phyloP scores from a whole-genome alignment of 2,797 vertebrate species.

The Arvicola amphibius region DNA sequence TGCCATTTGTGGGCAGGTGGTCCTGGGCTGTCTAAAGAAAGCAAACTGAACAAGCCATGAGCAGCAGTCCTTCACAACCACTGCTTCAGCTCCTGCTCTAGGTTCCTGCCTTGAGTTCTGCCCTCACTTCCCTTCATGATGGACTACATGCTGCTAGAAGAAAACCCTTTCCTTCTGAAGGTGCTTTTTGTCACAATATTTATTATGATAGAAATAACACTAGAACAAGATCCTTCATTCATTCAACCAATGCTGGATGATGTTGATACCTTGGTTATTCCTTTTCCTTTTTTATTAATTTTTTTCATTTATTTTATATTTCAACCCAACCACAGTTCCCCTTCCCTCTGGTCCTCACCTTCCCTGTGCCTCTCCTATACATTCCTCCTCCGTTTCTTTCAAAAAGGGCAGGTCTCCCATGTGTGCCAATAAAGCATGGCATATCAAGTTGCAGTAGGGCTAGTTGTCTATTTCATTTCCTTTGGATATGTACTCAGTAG shows the following conservation, averaged over 20 bases:
- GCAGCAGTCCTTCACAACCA: background rate
- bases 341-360: too few species aligned
- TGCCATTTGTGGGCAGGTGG: background rate
- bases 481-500: background rate
- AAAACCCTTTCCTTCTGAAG: background rate
- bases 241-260: background rate
- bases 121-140: background rate
- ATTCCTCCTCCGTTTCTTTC: too few species aligned
- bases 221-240: background rate
- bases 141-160: background rate
- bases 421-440: too few species aligned
- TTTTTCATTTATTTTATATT: too few species aligned
- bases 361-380: too few species aligned
- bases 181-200: background rate
- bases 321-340: too few species aligned
- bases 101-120: too few species aligned
- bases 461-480: background rate
- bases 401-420: too few species aligned
- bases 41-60: background rate
- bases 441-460: too few species aligned
- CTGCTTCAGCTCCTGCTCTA: background rate
- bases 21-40: background rate
- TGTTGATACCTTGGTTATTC: background rate
- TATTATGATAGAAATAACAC: background rate
- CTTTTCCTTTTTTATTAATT: too few species aligned